Evolutionary conservation across 1,140 invertebrate species (phyloP), one percentile per base, ranked within the genome.

Genomic region (Steinernema feltiae): DNA sequence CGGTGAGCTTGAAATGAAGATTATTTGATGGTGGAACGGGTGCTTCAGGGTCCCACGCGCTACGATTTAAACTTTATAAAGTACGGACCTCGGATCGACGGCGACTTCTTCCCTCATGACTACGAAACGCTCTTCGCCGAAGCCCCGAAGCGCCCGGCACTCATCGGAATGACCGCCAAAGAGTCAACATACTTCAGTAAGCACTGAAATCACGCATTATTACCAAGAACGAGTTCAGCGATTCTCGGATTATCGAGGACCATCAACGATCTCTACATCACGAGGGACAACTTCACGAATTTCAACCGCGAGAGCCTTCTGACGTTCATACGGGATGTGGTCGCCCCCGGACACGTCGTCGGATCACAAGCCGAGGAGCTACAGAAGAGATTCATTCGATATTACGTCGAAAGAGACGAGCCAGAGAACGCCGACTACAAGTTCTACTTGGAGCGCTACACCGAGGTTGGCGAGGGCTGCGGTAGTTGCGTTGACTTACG

Each of bases 71-170:
- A 63, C 29, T 2, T 75, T 1, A 27, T 69, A 17, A 75, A 75
- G 48, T 79, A 70, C 69, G 78, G 78, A 18, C 76, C 78, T 7
- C 48, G 53, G 2, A 71, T 79, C 32, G 78, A 79, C 69, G 78
- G 78, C 24, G 78, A 79, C 69, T 79, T 76, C 53, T 72, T 79
- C 7, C 76, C 78, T 63, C 21, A 48, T 7, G 32, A 53, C 71
- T 73, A 73, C 27, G 72, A 72, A n/a, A 18, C 35, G 2, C 78
- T 79, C 63, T 32, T 73, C 30, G 63, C 53, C 2, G 53, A 77
- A 0, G 76, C 75, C 17, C 71, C 48, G 30, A 32, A 31, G 32
- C 73, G 70, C 15, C 76, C 78, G 21, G 71, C 71, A 12, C 18
- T 79, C 29, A 72, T 79, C 27, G 78, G 78, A 30, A 48, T 78